Base-by-base conservation (phyloP, 2,888 invertebrate species). In the Mesoligia furuncula region DNA sequence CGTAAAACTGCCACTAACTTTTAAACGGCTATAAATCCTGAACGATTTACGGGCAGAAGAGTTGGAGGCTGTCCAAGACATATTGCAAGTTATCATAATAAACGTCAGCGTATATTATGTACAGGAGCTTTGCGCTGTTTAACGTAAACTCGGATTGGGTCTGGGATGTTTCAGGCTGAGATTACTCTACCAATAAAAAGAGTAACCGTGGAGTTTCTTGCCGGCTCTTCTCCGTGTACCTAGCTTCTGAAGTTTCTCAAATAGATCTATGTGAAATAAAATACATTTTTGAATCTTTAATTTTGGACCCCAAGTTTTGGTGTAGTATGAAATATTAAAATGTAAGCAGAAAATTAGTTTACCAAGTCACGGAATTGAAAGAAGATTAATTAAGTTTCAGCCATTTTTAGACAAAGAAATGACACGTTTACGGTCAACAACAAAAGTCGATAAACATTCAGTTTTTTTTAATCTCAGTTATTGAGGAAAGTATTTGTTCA, bases 11-110 rank as follows among this genome's bases (percentile, higher is more conserved):
- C 51, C 73, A 11, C 36, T 45, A 68, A 69, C 65, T 78, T 83
- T 74, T 65, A 74, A 78, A 72, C 48, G 24, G 17, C 45, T 11
- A 79, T 83, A 78, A 86, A 86, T 74, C 57, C n/a, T 61, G 13
- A 0, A 71, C 24, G 42, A 27, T 78, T 74, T 74, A 77, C 61
- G 73, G 31, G 15, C 59, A 62, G 61, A 31, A 64, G 62, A 71
- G 73, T 71, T 83, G 83, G 83, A 69, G 36, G n/a, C 31, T 31
- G 62, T 68, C 83, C 83, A 86, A 83, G 64, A 74, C 57, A 73
- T 74, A 51, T 74, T 74, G 73, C 85, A 80, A 73, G 74, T 73
- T 70, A 73, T 85, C 81, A 64, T 86, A 65, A 71, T 75, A 75
- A 73, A 75, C 65, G 74, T 78, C 73, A 68, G 42, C 54, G 5